phyloP scores from a whole-genome alignment of 35 echinoderm and acorn worm species.

The Ophioderma brevispina region DNA sequence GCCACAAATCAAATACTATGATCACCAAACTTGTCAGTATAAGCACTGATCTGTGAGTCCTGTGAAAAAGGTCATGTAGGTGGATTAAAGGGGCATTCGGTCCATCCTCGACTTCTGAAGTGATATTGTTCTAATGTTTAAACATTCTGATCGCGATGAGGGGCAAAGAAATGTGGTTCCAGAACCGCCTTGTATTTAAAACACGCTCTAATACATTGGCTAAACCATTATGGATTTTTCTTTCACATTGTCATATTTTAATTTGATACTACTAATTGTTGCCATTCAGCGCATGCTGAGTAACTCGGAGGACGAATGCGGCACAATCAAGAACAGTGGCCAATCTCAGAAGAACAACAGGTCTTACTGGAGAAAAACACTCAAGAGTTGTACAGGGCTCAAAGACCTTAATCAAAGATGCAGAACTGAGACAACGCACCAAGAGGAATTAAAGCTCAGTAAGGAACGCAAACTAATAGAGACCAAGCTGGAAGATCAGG shows the following conservation, averaged over 20 bases:
- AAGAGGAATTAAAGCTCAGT: slow-evolving; percentile 50
- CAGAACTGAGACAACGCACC: slow-evolving; percentile 69
- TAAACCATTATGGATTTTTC: too few species aligned
- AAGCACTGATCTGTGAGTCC: too few species aligned
- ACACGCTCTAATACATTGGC: neutral
- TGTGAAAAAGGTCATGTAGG: too few species aligned
- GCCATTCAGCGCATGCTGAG: slow-evolving; percentile 69
- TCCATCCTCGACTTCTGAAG: too few species aligned
- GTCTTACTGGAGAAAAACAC: slow-evolving; percentile 80
- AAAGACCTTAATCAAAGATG: slow-evolving; percentile 65
- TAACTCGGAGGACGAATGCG: slow-evolving; percentile 94
- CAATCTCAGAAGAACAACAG: slow-evolving; percentile 73
- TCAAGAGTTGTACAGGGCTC: slow-evolving; percentile 47
- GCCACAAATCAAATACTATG: too few species aligned
- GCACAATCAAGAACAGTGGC: slow-evolving; percentile 77
- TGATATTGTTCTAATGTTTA: too few species aligned
- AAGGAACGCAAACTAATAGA: neutral
- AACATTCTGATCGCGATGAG: too few species aligned
- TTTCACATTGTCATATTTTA: too few species aligned
- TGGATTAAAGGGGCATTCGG: too few species aligned
- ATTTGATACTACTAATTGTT: too few species aligned
- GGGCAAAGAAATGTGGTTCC: too few species aligned
- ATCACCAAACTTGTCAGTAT: too few species aligned
- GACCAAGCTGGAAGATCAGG: slow-evolving; percentile 14
- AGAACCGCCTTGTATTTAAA: neutral